These are phyloP conservation scores for Pachyramphus minor DNA, from an alignment of 2,113 vertebrate genomes.

Conservation along the genomic window DNA sequence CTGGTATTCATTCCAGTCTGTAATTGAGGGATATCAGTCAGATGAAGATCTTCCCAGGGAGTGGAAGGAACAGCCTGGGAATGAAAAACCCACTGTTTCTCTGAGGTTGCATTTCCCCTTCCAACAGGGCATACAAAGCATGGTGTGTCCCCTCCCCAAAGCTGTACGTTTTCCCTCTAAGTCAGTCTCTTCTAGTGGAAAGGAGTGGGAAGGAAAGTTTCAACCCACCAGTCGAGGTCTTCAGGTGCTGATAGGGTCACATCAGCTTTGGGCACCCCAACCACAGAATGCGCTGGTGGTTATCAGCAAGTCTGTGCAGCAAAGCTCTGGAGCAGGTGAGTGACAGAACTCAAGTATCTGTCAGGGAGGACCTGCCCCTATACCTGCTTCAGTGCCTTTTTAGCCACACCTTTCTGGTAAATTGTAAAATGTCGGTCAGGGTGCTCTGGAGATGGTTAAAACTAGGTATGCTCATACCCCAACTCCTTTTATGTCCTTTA, in stretches of 20 bases:
- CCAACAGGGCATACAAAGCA: rapidly evolving
- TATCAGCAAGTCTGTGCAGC: slow-evolving; percentile 69
- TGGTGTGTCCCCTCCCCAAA: neutral
- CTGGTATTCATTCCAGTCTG: neutral
- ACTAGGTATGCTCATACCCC: slow-evolving; percentile 36
- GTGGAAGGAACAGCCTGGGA: neutral
- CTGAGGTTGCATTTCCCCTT: neutral
- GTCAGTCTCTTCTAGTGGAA: neutral
- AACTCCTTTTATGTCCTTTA: slow-evolving; percentile 61
- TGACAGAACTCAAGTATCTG: slow-evolving; percentile 51
- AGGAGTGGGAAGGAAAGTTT: neutral
- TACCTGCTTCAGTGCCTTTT: slow-evolving; percentile 69
- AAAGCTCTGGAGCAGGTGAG: slow-evolving; percentile 36
- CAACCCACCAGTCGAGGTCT: neutral
- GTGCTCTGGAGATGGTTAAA: slow-evolving; percentile 55
- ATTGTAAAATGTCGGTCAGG: slow-evolving; percentile 72
- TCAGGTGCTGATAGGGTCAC: neutral
- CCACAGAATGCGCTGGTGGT: slow-evolving; percentile 57
- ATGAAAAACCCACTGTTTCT: neutral
- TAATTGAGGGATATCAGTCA: neutral
- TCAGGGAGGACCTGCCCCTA: slow-evolving; percentile 44
- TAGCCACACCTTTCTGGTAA: slow-evolving; percentile 73
- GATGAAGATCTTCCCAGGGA: neutral
- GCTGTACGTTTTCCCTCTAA: neutral
- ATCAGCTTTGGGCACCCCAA: slow-evolving; percentile 34